Percentiles rank a stretch among this genome's conserved stretches.
These are phyloP conservation scores for Stictonetta naevosa DNA, from an alignment of 2,113 vertebrate species.

Conservation along the genomic window DNA sequence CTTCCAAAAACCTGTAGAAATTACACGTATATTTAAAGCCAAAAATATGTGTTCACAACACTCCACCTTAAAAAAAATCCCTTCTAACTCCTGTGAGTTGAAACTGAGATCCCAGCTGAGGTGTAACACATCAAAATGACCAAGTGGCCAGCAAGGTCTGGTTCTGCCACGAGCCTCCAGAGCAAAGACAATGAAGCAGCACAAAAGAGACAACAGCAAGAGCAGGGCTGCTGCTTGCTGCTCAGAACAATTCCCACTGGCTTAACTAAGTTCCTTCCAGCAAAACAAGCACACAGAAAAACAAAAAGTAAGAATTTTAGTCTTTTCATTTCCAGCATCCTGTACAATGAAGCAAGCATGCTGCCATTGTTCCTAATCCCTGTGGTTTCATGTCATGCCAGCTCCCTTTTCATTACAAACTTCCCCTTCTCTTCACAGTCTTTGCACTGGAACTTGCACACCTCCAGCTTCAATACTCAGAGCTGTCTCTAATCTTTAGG, in stretches of 20 bases:
- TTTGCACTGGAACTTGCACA: background rate
- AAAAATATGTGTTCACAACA: background rate
- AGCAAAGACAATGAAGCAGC: background rate
- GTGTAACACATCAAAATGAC: background rate
- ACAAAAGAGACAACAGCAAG: background rate
- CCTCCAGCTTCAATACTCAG: background rate
- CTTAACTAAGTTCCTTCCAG: background rate
- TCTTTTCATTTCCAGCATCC: background rate
- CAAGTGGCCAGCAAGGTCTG: background rate
- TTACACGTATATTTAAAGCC: conserved; percentile 1
- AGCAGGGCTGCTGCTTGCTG: background rate
- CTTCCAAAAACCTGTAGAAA: background rate
- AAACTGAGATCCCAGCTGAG: background rate
- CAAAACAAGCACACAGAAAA: background rate
- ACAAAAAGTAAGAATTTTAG: background rate
- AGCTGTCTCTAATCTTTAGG: background rate
- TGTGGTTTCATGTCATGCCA: background rate
- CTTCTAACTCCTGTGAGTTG: background rate
- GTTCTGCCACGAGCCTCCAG: background rate
- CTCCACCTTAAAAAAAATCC: background rate
- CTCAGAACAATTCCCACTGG: background rate
- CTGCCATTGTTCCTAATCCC: background rate
- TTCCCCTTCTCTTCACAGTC: conserved; percentile 10
- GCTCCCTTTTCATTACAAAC: background rate
- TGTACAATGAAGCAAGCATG: background rate